Base-by-base conservation (phyloP, 2,113 vertebrate genomes). In the Platycercus adscitus region DNA sequence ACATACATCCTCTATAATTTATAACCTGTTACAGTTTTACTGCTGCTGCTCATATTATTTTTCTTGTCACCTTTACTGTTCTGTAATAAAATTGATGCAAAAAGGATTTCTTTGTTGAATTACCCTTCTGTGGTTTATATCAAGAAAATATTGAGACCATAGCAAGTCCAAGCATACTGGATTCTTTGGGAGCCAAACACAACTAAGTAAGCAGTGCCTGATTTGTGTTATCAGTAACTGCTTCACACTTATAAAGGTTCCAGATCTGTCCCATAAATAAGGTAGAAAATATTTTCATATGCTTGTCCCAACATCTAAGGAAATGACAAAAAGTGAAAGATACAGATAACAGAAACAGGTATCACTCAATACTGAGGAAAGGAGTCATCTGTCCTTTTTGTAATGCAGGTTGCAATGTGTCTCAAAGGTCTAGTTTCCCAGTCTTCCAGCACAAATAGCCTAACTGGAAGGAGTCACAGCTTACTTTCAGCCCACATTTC, bases 401-500 rank as follows among this genome's bases (percentile, higher is more conserved):
- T 0, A 0, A 9, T 10, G 8, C 8, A 37, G 35, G 18, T 29
- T 81, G 58, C 33, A 4, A 0, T 18, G 3, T 26, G 13, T 17
- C 19, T 41, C 12, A 3, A 75, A 20, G 17, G 53, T 64, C 20
- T 37, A 28, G 37, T 41, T 76, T 50, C 33, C 37, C 41, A 26
- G 9, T 2, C 28, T 6, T 43, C 39, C 52, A 47, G 35, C 49
- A 37, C 35, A 77, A 49, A 53, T 5, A 26, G 4, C 13, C 29
- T 25, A 46, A 55, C 13, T 35, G 43, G 31, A 69, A 76, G 41
- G 43, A 81, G 7, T 37, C 47, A 20, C 25, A 53, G 1, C 18
- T 83, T 82, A 21, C 55, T 81, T 72, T 49, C 35, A 86, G 29
- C 39, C 29, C 47, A 55, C 10, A 23, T 19, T 66, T 47, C 44